Evolutionary conservation across 2,113 vertebrate genomes (phyloP), one percentile per base, ranked within the genome.

Genomic region (Myotis lucifugus): DNA sequence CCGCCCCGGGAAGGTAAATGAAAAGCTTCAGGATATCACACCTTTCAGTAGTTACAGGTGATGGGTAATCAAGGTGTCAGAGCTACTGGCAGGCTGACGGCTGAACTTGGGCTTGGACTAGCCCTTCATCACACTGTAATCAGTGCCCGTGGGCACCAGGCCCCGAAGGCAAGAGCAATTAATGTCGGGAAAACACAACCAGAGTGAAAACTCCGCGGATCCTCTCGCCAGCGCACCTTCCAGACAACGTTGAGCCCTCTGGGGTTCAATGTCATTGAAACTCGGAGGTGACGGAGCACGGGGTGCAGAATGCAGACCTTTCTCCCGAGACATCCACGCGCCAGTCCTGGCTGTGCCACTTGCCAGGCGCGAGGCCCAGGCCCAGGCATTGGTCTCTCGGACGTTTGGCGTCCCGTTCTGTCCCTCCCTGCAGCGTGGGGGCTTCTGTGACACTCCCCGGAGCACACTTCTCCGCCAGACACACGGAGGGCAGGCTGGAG

Each of bases 11-110:
- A n/a, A n/a, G 95, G 91, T 97, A 97, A 98, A 98, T 98, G 98
- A 96, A 98, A 98, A 98, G 97, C 96, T 98, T 98, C 97, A 94
- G 96, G 98, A 94, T 85, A 97, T 98, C 94, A 96, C 27, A 96
- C 89, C 95, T 98, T 98, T 97, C 95, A 97, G 95, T 79, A 87
- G 93, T 97, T 94, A 97, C 94, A 98, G 96, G 93, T 96, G 95
- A 97, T 67, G 34, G 95, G 96, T 97, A 98, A 92, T 95, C 85
- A 93, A 34, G 94, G 97, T 85, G 96, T 98, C 97, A 98, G 95
- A 95, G 92, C 79, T 91, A 95, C 42, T 97, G 97, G 98, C 96
- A 97, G 48, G 23, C 56, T 92, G 97, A 96, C 85, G 85, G 82
- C 74, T 88, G 90, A 72, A 90, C 95, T 48, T 90, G 76, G 54